Evolutionary conservation across 2,888 invertebrate genomes (phyloP).

Genomic region (Eristalis pertinax): DNA sequence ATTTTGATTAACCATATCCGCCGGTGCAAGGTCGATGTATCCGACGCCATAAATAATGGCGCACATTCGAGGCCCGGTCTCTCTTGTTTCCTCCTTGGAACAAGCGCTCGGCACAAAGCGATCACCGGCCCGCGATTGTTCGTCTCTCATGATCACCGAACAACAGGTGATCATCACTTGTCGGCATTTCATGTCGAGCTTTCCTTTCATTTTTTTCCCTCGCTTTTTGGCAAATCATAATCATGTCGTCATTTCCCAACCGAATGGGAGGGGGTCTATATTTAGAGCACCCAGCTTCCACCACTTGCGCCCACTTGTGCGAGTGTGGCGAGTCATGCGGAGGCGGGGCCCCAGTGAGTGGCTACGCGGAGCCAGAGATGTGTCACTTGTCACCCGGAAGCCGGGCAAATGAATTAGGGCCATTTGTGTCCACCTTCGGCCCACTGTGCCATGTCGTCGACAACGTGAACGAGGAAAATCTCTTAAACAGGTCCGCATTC

Average conservation of each 20-base stretch:
- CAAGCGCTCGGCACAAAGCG: slow-evolving; percentile 32
- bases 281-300: slow-evolving; percentile 40
- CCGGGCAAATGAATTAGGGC: slow-evolving; percentile 11
- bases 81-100: slow-evolving; percentile 39
- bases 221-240: slow-evolving; percentile 52
- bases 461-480: slow-evolving; percentile 26
- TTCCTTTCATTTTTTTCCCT: slow-evolving; percentile 1
- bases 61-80: slow-evolving; percentile 21
- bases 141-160: slow-evolving; percentile 38
- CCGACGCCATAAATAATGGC: slow-evolving; percentile 14
- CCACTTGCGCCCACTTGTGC: slow-evolving; percentile 57
- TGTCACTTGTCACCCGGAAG: slow-evolving; percentile 64
- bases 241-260: slow-evolving; percentile 59
- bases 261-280: slow-evolving; percentile 38
- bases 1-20: slow-evolving; percentile 37
- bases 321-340: slow-evolving; percentile 24
- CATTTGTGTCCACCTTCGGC: slow-evolving; percentile 22
- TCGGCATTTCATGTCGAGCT: slow-evolving; percentile 50
- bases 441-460: not conserved
- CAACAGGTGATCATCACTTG: slow-evolving; percentile 71
- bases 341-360: slow-evolving; percentile 13
- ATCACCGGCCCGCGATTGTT: slow-evolving; percentile 51
- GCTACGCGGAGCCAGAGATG: slow-evolving; percentile 15
- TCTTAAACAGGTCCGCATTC: slow-evolving; percentile 7
- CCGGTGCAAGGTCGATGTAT: slow-evolving; percentile 42